Base-by-base conservation (phyloP, 2,888 invertebrate species). In the Caenorhabditis zanzibari region DNA sequence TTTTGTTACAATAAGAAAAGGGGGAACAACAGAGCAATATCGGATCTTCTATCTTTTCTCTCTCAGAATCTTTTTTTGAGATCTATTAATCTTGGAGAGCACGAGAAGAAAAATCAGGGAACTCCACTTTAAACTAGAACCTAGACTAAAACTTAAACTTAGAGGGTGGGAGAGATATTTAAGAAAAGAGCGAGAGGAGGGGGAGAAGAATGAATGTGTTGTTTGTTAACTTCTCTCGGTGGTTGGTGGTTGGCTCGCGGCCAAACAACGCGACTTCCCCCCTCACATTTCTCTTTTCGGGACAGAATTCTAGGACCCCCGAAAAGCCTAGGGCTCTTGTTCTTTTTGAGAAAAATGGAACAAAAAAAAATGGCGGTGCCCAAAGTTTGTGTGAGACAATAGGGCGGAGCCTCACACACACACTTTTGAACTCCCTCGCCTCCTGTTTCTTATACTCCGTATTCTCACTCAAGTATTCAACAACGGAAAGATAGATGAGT, bases 241-340 rank as follows among this genome's bases (percentile, higher is more conserved):
- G 63, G 79, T 68, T 63, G 74, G 74, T 74, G 52, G 74, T 76
- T 79, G 79, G 79, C 79, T 79, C 79, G 79, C 79, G 64, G 79
- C 74, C 74, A 74, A 81, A 74, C 73, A 81, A 44, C 68, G 73
- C 66, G 66, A 28, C 58, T 73, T 59, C 52, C 73, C 73, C 59
- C 41, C 35, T 52, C 26, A 19, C 56, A n/a, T 49, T 35, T 47
- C 38, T 71, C 59, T 38, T 44, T 41, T 47, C 58, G 58, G 49
- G 44, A 77, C 59, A 49, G 61, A 68, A 54, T 38, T n/a, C 35
- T 54, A n/a, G 68, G 68, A 68, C 68, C 54, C 66, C n/a, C 35
- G 35, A 68, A 16, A 14, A 49, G 35, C 49, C 38, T 6, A 38
- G 35, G 61, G 47, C 76, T 61, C 63, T 77, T 69, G 61, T 69